Evolutionary conservation across 1,140 invertebrate genomes (phyloP).

Genomic region (Ephestia elutella): DNA sequence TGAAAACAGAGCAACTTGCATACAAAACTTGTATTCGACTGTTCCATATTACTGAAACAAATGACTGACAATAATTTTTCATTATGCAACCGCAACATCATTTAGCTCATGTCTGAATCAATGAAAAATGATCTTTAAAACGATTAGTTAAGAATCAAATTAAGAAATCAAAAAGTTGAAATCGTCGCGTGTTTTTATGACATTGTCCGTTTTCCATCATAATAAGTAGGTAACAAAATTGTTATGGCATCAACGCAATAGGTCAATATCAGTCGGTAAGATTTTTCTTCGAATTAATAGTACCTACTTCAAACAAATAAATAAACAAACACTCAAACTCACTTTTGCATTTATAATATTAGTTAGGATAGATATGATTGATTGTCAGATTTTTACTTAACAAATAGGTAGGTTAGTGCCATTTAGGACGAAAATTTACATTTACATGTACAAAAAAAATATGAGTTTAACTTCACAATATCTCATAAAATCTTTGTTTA

Average conservation of each 20-base stretch:
- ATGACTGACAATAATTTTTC: neutral
- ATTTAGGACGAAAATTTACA: no score
- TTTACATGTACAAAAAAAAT: no score
- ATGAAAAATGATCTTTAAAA: neutral
- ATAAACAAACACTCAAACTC: no score
- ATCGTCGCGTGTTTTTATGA: neutral
- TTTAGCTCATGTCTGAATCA: neutral
- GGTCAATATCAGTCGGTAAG: neutral
- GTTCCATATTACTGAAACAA: neutral
- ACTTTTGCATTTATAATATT: no score
- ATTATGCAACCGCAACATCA: neutral
- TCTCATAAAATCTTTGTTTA: no score
- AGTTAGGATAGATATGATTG: no score
- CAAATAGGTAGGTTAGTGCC: no score
- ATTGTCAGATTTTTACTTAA: no score
- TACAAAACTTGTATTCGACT: neutral
- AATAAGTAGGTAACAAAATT: neutral
- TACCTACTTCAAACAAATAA: neutral
- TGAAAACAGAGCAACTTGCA: neutral
- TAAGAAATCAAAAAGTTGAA: neutral
- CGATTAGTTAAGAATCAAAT: neutral
- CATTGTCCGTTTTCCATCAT: neutral
- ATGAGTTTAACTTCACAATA: no score
- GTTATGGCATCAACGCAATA: neutral
- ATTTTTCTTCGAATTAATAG: neutral